Base-by-base conservation (phyloP, 1,140 invertebrate genomes). In the Lamellibrachia luymesi region DNA sequence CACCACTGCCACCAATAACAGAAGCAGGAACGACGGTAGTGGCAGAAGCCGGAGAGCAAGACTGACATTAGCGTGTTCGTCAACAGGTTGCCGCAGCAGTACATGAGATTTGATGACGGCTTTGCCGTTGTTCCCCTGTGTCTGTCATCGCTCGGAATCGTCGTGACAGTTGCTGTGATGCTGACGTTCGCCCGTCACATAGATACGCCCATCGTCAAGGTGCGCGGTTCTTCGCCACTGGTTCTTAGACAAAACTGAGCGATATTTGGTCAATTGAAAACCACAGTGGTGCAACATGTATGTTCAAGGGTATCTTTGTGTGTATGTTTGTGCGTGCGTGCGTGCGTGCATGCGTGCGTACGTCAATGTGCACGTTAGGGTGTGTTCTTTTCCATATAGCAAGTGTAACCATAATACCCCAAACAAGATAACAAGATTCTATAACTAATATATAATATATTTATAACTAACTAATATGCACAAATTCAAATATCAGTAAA, bases 161-260 rank as follows among this genome's bases (percentile, higher is more conserved):
- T 95, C 50, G 92, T 94, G 80, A 96, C 96, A 22, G 51, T 94
- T 50, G 94, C 95, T 89, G 95, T 95, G 2, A 96, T 96, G 38
- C 90, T 94, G 22, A 94, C 95, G 10, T 96, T 96, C 93, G 92
- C 96, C 22, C 97, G 98, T 27, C 98, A 98, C 93, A 95, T 95
- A 93, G 95, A 96, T 93, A 96, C 96, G 8, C 96, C 96, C 2
- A 95, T 96, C 51, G 96, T 96, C 25, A 96, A 80, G 64, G 64
- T 80, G 64, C 64, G 64, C 2, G 13, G 25, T 80, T 80, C 64
- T 80, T n/a, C 94, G 94, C 91, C 95, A 95, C 13, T 17, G 64
- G 8, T 10, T 80, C 64, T 80, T 80, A 80, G 25, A 80, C 6
- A 22, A 2, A 80, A 1, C 5, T 17, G 64, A 80, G 25, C 25